phyloP scores from a whole-genome alignment of 2,888 invertebrate genomes.

The Sabatieria punctata region DNA sequence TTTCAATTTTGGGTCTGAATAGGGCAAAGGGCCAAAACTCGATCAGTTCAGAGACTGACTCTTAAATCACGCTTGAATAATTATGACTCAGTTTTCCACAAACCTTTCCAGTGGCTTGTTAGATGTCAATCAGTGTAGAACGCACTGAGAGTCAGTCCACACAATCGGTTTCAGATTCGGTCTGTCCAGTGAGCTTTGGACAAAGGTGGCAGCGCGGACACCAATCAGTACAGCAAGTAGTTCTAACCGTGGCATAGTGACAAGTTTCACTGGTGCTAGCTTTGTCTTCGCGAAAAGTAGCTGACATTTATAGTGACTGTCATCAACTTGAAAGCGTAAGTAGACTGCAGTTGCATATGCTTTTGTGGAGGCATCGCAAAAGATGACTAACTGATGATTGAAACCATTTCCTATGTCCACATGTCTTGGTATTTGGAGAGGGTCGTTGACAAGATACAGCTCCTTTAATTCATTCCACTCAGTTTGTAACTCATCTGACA shows the following conservation, averaged over 20 bases:
- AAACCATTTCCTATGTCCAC: background rate
- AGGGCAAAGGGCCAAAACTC: too few relatives aligned
- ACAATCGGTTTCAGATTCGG: background rate
- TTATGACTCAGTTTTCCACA: conserved; percentile 16
- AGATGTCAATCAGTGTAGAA: conserved; percentile 14
- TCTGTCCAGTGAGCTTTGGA: too few relatives aligned
- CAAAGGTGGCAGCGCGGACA: background rate
- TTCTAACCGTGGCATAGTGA: too few relatives aligned
- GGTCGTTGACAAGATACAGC: background rate
- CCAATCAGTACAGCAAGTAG: background rate
- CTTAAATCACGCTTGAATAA: too few relatives aligned
- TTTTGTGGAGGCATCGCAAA: conserved; percentile 16
- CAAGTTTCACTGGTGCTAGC: too few relatives aligned
- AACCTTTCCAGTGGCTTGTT: conserved; percentile 8
- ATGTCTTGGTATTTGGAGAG: background rate
- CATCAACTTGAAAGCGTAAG: too few relatives aligned
- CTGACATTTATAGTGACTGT: too few relatives aligned
- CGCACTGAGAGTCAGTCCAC: conserved; percentile 15
- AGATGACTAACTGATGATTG: conserved; percentile 11
- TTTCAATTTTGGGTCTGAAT: too few relatives aligned
- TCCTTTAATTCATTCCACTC: conserved; percentile 1
- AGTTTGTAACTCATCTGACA: conserved; percentile 9
- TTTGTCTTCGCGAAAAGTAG: too few relatives aligned
- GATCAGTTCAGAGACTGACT: too few relatives aligned
- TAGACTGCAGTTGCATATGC: conserved; percentile 16